Percentiles rank a stretch among this genome's conserved stretches.
phyloP scores from a whole-genome alignment of 2,113 vertebrate species.

The Equus quagga region DNA sequence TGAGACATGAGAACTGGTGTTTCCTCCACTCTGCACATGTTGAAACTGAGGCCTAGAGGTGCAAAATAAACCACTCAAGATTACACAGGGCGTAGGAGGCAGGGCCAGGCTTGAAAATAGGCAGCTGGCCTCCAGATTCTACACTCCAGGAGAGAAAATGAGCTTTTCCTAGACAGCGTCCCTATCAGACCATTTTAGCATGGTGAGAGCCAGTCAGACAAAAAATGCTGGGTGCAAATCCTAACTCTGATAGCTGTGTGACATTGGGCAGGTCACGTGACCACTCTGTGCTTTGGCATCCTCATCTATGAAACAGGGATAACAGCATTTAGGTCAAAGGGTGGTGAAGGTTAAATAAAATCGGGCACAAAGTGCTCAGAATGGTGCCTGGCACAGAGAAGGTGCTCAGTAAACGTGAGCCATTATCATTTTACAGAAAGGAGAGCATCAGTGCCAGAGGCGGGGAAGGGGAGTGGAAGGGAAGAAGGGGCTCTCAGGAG shows the following conservation, averaged over 20 bases:
- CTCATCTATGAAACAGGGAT: not conserved
- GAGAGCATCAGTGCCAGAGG: rapidly evolving
- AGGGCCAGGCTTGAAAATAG: not conserved
- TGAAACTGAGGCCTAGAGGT: not conserved
- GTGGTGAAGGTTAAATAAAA: not conserved
- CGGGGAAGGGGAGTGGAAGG: too few species aligned
- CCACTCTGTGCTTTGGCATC: not conserved
- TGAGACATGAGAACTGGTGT: not conserved
- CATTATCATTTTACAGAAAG: not conserved
- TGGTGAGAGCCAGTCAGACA: not conserved
- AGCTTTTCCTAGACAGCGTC: not conserved
- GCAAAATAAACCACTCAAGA: not conserved
- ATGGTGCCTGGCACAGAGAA: not conserved
- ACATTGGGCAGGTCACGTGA: not conserved
- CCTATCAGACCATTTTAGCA: not conserved
- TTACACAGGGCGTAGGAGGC: not conserved
- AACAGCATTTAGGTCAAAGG: not conserved
- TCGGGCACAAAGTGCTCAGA: not conserved
- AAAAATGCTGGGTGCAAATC: not conserved
- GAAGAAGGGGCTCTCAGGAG: not conserved
- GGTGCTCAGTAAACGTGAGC: not conserved
- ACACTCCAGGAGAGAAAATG: not conserved
- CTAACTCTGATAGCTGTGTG: not conserved
- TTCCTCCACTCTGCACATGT: not conserved
- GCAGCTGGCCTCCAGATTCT: not conserved